phyloP scores from a whole-genome alignment of 2,113 vertebrate species.

The Guaruba guarouba region DNA sequence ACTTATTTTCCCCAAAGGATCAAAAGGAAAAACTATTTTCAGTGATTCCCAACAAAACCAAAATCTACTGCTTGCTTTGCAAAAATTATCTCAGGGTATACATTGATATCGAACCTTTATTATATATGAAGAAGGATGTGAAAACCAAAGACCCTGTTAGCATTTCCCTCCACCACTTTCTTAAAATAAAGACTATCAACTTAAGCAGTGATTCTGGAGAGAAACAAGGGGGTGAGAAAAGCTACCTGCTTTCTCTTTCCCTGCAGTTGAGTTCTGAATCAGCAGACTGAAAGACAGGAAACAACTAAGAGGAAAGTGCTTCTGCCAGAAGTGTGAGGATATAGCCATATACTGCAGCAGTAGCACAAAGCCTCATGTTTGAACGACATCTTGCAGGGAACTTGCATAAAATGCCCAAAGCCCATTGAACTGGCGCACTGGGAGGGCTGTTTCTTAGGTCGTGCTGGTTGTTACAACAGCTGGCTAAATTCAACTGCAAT shows the following conservation, averaged over 20 bases:
- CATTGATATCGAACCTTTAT: not conserved
- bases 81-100: not conserved
- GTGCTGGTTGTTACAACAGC: conserved; percentile 21
- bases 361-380: not conserved
- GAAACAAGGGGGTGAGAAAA: not conserved
- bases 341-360: not conserved
- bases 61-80: not conserved
- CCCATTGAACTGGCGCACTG: not conserved
- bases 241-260: not conserved
- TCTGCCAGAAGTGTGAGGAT: not conserved
- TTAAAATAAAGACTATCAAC: not conserved
- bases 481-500: conserved; percentile 35
- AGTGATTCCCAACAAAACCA: not conserved
- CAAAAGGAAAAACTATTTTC: not conserved
- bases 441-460: not conserved
- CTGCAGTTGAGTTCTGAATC: not conserved
- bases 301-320: not conserved
- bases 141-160: not conserved
- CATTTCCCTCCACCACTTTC: not conserved
- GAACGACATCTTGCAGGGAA: not conserved
- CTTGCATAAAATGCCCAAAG: not conserved
- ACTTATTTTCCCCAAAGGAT: not conserved
- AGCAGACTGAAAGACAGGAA: not conserved
- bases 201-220: not conserved
- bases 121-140: not conserved